Base-by-base conservation (phyloP, 2,888 invertebrate genomes). In the Caenorhabditis becei region DNA sequence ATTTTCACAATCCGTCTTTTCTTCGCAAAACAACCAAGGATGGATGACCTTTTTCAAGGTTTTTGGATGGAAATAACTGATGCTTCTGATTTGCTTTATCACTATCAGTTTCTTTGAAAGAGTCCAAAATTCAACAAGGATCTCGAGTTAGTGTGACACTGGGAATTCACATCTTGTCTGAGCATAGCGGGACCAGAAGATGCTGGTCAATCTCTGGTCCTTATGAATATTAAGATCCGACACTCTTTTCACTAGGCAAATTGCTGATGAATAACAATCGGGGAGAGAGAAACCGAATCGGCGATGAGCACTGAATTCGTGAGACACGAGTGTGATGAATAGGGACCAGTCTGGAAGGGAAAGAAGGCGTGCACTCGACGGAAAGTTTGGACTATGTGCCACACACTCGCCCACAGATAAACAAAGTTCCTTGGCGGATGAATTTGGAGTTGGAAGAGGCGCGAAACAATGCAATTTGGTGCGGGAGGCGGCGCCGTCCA, bases 401-500 rank as follows among this genome's bases (percentile, higher is more conserved):
- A 26, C 35, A 32, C 32, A 7, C 10, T 32, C 11, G 44, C n/a
- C n/a, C n/a, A 20, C 20, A 20, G 35, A 59, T 58, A 37, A 61
- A 20, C 35, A 28, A 41, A 54, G 23, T 41, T 35, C 47, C 26
- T 18, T 5, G 18, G 41, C 23, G 18, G 28, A 62, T 41, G 41
- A 41, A 41, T 41, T 41, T 16, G 41, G 41, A 63, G 44, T 41
- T 16, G 41, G 41, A 63, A 37, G 35, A 23, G 59, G 54, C 71
- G 62, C 53, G 71, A 75, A 75, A 75, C 67, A 66, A 75, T 66
- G 69, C 65, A 58, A 74, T 74, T 72, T 56, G 63, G 54, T 47
- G 62, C 23, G 37, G 41, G 67, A 24, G 24, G 23, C 11, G 20
- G 26, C n/a, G n/a, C n/a, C 26, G 51, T 51, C 62, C 65, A 65